These are phyloP conservation scores for Crotalus tigris DNA, from an alignment of 2,113 vertebrate genomes.

Conservation along the genomic window DNA sequence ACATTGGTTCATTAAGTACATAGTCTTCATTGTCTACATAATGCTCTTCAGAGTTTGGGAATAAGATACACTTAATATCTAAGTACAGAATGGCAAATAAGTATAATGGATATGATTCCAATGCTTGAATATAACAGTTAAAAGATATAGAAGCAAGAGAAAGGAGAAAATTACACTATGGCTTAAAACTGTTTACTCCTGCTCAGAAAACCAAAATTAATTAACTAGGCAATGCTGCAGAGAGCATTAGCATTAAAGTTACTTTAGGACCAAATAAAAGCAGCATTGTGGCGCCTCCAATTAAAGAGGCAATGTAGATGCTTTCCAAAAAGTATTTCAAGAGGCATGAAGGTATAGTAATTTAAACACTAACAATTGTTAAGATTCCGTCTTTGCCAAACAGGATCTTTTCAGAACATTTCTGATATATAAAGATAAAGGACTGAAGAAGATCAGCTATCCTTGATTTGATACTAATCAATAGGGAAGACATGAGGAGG, in stretches of 20 bases:
- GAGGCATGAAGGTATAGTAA: background rate
- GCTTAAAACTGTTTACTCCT: background rate
- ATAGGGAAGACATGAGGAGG: background rate
- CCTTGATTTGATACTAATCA: background rate
- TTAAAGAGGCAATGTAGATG: background rate
- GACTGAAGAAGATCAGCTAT: background rate
- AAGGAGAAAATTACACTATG: background rate
- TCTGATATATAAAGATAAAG: background rate
- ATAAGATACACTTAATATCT: background rate
- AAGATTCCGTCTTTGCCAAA: background rate
- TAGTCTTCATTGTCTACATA: background rate
- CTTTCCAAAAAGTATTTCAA: background rate
- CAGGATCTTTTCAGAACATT: background rate
- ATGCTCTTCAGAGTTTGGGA: background rate
- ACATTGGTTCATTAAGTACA: background rate
- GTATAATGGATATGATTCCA: background rate
- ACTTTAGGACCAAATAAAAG: background rate
- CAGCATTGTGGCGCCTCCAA: background rate
- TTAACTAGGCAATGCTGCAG: background rate
- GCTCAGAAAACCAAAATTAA: background rate
- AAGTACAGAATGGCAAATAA: background rate
- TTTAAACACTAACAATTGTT: background rate
- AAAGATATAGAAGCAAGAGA: background rate
- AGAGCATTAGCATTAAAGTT: background rate
- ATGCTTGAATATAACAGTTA: background rate